phyloP scores from a whole-genome alignment of 1,140 invertebrate genomes.

The Cotesia typhae region DNA sequence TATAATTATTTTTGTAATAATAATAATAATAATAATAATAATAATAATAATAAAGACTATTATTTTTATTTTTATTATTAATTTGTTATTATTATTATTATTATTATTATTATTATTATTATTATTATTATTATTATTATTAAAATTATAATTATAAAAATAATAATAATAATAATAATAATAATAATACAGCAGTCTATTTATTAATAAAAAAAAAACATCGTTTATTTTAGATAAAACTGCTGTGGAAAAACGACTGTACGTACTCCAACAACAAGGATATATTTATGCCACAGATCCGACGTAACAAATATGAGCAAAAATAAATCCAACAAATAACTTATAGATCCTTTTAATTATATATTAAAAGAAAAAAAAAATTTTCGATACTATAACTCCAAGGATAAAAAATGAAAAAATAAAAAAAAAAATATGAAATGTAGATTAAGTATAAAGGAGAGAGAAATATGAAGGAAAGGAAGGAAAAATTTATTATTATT shows the following conservation, averaged over 20 bases:
- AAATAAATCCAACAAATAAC: constrained; percentile 21
- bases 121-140: too few relatives aligned
- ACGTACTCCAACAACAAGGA: constrained; percentile 85
- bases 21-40: too few relatives aligned
- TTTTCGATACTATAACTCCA: constrained; percentile 15
- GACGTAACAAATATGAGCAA: constrained; percentile 60
- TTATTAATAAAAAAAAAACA: constrained; percentile 11
- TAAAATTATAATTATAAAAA: too few relatives aligned
- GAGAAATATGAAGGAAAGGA: constrained; percentile 29
- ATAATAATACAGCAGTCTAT: constrained; percentile 10
- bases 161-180: too few relatives aligned
- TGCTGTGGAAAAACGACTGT: constrained; percentile 89
- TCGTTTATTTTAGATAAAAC: constrained; percentile 80
- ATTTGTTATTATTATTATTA: too few relatives aligned
- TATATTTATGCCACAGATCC: constrained; percentile 78
- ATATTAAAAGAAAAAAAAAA: background rate
- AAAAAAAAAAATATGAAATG: constrained; percentile 26
- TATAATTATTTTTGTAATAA: too few relatives aligned
- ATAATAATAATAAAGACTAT: too few relatives aligned
- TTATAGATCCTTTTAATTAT: constrained; percentile 11
- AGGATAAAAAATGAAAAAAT: constrained; percentile 11
- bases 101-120: too few relatives aligned
- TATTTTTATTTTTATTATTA: too few relatives aligned
- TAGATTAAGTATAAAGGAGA: constrained; percentile 13
- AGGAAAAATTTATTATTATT: constrained; percentile 16